Conservation (phyloP, 1,140 invertebrate genomes). For the Thaumatotibia leucotreta region DNA sequence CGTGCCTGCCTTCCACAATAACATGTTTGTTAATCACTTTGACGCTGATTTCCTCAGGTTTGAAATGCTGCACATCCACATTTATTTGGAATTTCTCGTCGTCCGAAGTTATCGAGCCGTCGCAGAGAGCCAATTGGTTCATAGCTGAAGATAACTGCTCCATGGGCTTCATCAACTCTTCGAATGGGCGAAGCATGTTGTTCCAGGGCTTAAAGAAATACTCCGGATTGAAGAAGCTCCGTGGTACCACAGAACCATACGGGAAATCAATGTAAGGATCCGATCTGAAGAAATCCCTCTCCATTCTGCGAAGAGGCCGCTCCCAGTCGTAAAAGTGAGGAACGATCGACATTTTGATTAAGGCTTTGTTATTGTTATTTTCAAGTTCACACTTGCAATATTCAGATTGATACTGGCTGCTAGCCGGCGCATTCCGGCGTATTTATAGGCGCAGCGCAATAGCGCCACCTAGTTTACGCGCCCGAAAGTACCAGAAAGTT, state of each 20-base stretch:
- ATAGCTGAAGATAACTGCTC: conserved; percentile 43
- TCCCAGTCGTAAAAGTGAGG: conserved; percentile 48
- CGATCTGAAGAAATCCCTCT: conserved; percentile 37
- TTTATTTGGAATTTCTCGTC: conserved; percentile 80
- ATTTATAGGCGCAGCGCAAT: conserved; percentile 42
- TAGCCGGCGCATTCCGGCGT: conserved; percentile 12
- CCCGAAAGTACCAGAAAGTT: not conserved
- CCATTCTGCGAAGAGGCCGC: conserved; percentile 38
- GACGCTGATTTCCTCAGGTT: conserved; percentile 89
- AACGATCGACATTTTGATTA: conserved; percentile 49
- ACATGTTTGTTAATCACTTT: conserved; percentile 85
- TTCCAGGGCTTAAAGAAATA: conserved; percentile 32
- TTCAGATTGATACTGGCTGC: conserved; percentile 22
- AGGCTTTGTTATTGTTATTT: not conserved
- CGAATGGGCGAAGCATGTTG: conserved; percentile 2
- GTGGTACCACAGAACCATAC: conserved; percentile 35
- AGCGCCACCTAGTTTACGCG: conserved; percentile 44
- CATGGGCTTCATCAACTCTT: conserved; percentile 32
- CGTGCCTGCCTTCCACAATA: conserved; percentile 84
- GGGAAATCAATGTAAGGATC: conserved; percentile 29
- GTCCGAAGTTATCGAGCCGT: conserved; percentile 37
- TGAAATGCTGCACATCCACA: conserved; percentile 91
- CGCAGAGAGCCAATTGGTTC: conserved; percentile 41
- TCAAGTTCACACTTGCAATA: not conserved
- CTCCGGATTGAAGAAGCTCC: conserved; percentile 29